Percentiles rank a stretch among this genome's conserved stretches.
phyloP scores from a whole-genome alignment of 2,113 vertebrate genomes.

The Apaloderma vittatum region DNA sequence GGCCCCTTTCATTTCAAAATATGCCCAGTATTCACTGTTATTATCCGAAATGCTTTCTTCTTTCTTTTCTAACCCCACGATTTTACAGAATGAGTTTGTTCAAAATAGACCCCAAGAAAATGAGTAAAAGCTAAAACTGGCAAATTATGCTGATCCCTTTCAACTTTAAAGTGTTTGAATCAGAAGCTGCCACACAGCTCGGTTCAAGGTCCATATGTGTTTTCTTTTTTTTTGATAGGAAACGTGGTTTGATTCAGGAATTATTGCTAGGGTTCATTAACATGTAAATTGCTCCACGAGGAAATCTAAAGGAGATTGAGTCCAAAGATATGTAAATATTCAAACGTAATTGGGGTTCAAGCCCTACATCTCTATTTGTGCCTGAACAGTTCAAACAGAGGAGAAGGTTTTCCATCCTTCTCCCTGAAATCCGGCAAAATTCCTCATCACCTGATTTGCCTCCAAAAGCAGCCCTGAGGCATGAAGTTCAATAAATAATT shows the following conservation, averaged over 20 bases:
- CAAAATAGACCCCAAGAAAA: background rate
- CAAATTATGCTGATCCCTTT: background rate
- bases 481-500: background rate
- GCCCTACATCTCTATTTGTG: slow-evolving; percentile 44
- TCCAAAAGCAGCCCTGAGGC: background rate
- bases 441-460: background rate
- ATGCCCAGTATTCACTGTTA: background rate
- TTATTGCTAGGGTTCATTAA: slow-evolving; percentile 48
- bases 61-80: background rate
- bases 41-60: background rate
- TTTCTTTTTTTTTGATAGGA: background rate
- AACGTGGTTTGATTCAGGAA: slow-evolving; percentile 46
- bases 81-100: background rate
- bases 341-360: slow-evolving; percentile 43
- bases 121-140: background rate
- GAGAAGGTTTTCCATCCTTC: background rate
- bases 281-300: slow-evolving; percentile 34
- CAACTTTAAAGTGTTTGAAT: background rate
- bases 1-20: background rate
- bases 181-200: background rate
- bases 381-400: background rate
- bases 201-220: background rate
- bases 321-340: slow-evolving; percentile 53
- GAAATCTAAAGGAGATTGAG: slow-evolving; percentile 38
- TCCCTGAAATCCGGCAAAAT: background rate